These are phyloP conservation scores for Sebastiscus albofasciatus DNA, from an alignment of 2,797 vertebrate species.

Conservation along the genomic window DNA sequence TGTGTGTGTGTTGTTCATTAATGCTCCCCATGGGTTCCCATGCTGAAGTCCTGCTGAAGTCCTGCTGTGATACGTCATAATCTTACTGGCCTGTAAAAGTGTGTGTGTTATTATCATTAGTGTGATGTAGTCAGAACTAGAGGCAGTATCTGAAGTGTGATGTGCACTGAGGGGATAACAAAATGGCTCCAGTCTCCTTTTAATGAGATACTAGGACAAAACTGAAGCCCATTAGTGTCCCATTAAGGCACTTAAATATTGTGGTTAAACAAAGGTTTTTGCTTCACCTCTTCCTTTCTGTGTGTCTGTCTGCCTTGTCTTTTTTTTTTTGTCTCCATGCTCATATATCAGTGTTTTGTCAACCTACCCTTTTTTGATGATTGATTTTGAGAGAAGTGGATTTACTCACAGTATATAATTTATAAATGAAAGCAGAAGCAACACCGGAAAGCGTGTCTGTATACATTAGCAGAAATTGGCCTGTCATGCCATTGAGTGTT, in stretches of 20 bases:
- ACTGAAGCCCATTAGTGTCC: neutral
- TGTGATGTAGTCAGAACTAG: neutral
- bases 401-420: neutral
- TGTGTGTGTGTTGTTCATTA: neutral
- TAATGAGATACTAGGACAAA: neutral
- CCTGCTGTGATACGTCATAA: conserved; percentile 23
- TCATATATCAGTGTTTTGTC: neutral
- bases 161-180: neutral
- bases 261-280: neutral
- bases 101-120: neutral
- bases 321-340: neutral
- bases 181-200: neutral
- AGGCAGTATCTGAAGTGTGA: neutral
- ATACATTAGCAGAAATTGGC: neutral
- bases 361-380: neutral
- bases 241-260: neutral
- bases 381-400: neutral
- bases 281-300: neutral
- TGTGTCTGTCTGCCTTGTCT: neutral
- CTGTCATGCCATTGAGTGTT: neutral
- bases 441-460: neutral
- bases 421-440: neutral
- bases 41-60: conserved; percentile 58
- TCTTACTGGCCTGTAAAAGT: neutral
- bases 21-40: conserved; percentile 22